Base-by-base conservation (phyloP, 2,888 invertebrate species). In the Hypselothyrea guttata region DNA sequence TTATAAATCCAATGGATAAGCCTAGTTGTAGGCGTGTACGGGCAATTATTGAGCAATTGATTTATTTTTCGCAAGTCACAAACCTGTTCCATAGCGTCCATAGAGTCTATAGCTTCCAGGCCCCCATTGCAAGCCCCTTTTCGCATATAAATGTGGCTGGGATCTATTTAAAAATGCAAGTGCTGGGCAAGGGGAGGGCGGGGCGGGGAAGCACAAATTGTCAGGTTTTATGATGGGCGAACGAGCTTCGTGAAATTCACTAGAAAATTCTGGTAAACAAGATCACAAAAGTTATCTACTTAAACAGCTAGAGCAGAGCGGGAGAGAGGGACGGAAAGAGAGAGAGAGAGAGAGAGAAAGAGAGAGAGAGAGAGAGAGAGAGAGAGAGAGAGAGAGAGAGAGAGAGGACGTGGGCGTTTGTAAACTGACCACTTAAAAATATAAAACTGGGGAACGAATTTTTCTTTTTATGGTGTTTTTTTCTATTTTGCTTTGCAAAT, bases 281-380 rank as follows among this genome's bases (percentile, higher is more conserved):
- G 69, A 63, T 71, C 59, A 68, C 73, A 72, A 67, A 71, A 73
- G 63, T 68, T 15, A 59, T 30, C 40, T 15, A 52, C 60, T 48
- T 42, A 49, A 38, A 37, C 37, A 44, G 16, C n/a, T 2, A 8
- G 9, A 11, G 31, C 8, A 4, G n/a, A 11, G 13, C 16, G 40
- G 34, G 41, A 41, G 42, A 15, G 35, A 15, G 35, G 15, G 8
- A 1, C 35, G 8, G 12, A 13, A 8, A 1, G 5, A 4, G 35
- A 5, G 35, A 1, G 9, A 1, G 1, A 5, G 0, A 15, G 35
- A 3, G 22, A 4, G 16, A 5, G 0, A 37, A 1, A 1, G 5
- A 4, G 9, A 3, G n/a, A n/a, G n/a, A n/a, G n/a, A n/a, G n/a
- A n/a, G n/a, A n/a, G n/a, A n/a, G n/a, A n/a, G n/a, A n/a, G n/a